phyloP scores from a whole-genome alignment of 2,113 vertebrate species.

The Phalacrocorax brasilianus region DNA sequence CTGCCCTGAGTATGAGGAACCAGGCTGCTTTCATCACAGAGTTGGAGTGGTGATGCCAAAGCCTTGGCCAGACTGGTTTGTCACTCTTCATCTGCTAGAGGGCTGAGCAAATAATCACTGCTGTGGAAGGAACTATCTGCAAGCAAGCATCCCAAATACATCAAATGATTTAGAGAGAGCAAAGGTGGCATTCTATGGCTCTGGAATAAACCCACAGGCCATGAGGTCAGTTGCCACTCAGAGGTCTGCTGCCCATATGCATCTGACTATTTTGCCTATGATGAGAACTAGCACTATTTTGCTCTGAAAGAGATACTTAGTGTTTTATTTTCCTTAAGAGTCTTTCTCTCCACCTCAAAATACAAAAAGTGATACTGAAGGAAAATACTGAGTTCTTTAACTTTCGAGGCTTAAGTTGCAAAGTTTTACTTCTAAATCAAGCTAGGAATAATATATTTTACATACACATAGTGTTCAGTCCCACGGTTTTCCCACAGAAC shows the following conservation, averaged over 20 bases:
- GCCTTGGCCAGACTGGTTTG: background rate
- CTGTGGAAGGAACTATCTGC: background rate
- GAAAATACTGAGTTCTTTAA: background rate
- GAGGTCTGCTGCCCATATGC: background rate
- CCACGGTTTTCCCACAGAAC: background rate
- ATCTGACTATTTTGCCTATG: background rate
- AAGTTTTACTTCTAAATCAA: background rate
- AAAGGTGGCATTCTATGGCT: background rate
- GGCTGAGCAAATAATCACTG: background rate
- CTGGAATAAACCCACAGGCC: background rate
- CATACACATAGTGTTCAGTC: background rate
- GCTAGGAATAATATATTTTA: background rate
- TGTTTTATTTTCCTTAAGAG: background rate
- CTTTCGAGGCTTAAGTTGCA: background rate
- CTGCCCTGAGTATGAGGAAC: background rate
- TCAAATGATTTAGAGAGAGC: background rate
- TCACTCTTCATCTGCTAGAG: background rate
- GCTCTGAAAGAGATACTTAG: background rate
- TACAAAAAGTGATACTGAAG: background rate
- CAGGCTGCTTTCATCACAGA: background rate
- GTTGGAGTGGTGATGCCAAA: background rate
- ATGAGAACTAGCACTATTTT: background rate
- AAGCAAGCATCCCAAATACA: background rate
- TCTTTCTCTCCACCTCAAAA: background rate
- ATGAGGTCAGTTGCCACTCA: background rate